Base-by-base conservation (phyloP, 2,888 invertebrate genomes). In the Dicyrtomina minuta region DNA sequence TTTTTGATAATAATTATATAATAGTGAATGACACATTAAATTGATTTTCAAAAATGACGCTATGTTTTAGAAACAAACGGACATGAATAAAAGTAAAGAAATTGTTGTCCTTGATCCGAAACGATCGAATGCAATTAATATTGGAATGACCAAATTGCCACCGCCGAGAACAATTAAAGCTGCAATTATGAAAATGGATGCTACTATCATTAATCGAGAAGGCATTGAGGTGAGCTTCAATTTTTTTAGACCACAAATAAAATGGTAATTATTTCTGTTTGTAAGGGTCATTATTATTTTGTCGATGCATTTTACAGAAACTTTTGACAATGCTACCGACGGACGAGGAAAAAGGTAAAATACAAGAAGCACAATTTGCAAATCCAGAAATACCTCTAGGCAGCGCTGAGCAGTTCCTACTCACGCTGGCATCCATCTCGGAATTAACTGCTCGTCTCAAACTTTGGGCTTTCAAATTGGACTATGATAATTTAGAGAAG, bases 151-250 rank as follows among this genome's bases (percentile, higher is more conserved):
- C 24, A 98, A 97, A 82, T 84, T 99, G 75, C 99, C 99, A 1
- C 97, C 97, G 0, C 94, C 97, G 0, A 88, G 96, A 75, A 94
- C 97, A 8, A 99, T 99, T 75, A 98, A 98, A 82, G 92, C 96
- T n/a, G 99, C 98, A 27, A 95, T 96, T 74, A 85, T 99, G 82
- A 99, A 99, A 84, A 99, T 99, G 96, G 99, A 99, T 82, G 92
- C 93, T 1, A 93, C 96, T 0, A 95, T 99, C 58, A 93, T 99
- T 83, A 99, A 96, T 78, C 87, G 96, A 78, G 99, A 99, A 83
- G 96, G 96, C 27, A 96, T 98, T 77, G 97, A 97, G 84, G 88
- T 88, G 79, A 79, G 77, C 17, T 41, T 53, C 2, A 13, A 13
- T 22, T 20, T 51, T 61, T 8, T 33, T 33, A 33, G 8, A 33